Percentiles rank a stretch among this genome's conserved stretches.
phyloP scores from a whole-genome alignment of 92 coral and sea anemone species.

The Pocillopora meandrina region DNA sequence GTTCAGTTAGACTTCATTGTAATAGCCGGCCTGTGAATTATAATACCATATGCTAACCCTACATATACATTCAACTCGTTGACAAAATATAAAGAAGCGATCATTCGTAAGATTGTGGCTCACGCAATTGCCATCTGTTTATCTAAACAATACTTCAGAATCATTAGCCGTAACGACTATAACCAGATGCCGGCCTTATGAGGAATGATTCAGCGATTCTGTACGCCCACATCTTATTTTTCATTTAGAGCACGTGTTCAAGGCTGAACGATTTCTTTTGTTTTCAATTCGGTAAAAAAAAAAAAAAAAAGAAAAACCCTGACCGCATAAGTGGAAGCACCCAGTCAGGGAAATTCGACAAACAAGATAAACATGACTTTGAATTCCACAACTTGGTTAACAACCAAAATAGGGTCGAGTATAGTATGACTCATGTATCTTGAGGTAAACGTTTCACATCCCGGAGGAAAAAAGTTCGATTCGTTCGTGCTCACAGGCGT shows the following conservation, averaged over 20 bases:
- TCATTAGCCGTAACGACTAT: constrained; percentile 1
- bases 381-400: too few species aligned
- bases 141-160: not conserved
- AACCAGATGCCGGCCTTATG: not conserved
- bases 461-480: too few species aligned
- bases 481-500: too few species aligned
- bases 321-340: not conserved
- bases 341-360: not conserved
- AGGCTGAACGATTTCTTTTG: not conserved
- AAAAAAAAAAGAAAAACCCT: too few species aligned
- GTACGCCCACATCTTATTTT: constrained; percentile 4
- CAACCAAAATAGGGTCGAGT: too few species aligned
- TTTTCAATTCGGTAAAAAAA: not conserved
- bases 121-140: not conserved
- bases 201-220: constrained; percentile 35
- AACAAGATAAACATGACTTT: not conserved
- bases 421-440: too few species aligned
- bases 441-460: too few species aligned
- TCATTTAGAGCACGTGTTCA: not conserved
- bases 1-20: too few species aligned
- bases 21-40: too few species aligned
- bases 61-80: not conserved
- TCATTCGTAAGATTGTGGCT: too few species aligned
- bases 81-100: too few species aligned
- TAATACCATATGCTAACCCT: not conserved